Evolutionary conservation across 1,140 invertebrate genomes (phyloP).

Genomic region (Intoshia linei): DNA sequence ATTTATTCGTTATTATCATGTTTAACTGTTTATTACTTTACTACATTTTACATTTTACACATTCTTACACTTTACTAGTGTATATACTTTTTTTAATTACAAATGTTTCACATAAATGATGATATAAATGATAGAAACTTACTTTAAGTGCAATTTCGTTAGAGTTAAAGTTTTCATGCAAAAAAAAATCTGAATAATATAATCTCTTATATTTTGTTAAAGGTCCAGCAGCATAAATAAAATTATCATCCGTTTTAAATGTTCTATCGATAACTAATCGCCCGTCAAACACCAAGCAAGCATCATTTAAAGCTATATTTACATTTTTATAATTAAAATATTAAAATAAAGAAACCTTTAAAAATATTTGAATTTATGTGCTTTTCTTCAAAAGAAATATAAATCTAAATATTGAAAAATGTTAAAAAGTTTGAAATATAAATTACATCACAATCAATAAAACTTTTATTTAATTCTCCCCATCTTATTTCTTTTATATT

Average conservation of each 20-base stretch:
- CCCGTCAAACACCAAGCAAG: slow-evolving; percentile 35
- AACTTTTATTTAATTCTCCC: too few species aligned
- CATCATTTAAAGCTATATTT: slow-evolving; percentile 29
- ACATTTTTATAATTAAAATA: not conserved
- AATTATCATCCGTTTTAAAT: slow-evolving; percentile 34
- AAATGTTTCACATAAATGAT: too few species aligned
- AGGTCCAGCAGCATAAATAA: slow-evolving; percentile 34
- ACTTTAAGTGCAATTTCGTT: slow-evolving; percentile 19
- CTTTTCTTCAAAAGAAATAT: not conserved
- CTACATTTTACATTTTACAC: too few species aligned
- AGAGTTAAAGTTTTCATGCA: slow-evolving; percentile 21
- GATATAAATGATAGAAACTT: too few species aligned
- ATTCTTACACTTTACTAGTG: too few species aligned
- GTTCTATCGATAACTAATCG: slow-evolving; percentile 32
- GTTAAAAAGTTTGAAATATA: not conserved
- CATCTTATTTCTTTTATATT: too few species aligned
- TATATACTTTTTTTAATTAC: too few species aligned
- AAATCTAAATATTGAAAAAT: not conserved
- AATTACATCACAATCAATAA: too few species aligned
- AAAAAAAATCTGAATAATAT: slow-evolving; percentile 21
- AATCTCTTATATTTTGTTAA: slow-evolving; percentile 26
- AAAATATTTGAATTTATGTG: not conserved
- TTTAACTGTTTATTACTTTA: too few species aligned
- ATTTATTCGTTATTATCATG: too few species aligned
- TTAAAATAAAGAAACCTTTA: not conserved